Conservation (phyloP, 2,888 invertebrate genomes). For the Eudemis profundana region DNA sequence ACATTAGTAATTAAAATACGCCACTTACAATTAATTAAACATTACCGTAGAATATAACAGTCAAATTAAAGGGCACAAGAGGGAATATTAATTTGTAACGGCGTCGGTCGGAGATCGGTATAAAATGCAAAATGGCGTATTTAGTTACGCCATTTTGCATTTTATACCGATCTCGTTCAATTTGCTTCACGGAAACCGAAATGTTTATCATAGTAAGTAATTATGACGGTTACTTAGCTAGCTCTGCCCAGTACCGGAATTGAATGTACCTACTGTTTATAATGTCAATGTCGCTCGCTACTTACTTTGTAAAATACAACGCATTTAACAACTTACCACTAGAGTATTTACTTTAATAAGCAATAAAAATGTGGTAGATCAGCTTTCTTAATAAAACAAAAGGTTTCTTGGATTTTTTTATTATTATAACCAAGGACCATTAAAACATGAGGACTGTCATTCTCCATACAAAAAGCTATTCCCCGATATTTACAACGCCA, state of each 20-base stretch:
- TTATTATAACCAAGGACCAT: too few species aligned
- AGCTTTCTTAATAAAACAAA: too few species aligned
- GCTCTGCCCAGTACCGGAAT: background rate
- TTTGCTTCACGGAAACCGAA: background rate
- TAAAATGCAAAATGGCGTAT: slow-evolving; percentile 14
- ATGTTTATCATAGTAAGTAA: slow-evolving; percentile 2
- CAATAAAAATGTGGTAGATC: too few species aligned
- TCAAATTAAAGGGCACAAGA: slow-evolving; percentile 3
- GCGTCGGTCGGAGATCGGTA: background rate
- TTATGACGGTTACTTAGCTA: background rate
- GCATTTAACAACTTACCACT: too few species aligned
- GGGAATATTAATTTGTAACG: slow-evolving; percentile 9
- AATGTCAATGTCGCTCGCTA: background rate
- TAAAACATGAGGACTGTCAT: too few species aligned
- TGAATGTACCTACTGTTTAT: background rate
- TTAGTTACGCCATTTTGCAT: slow-evolving; percentile 22
- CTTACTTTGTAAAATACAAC: too few species aligned
- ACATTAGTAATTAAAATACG: slow-evolving; percentile 1
- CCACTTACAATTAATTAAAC: slow-evolving; percentile 6
- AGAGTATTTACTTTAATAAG: too few species aligned
- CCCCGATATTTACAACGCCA: too few species aligned
- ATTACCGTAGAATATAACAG: background rate
- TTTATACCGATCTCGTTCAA: background rate
- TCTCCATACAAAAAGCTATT: too few species aligned
- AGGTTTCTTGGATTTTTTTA: too few species aligned